Evolutionary conservation across 2,797 vertebrate species (phyloP).

Genomic region (Aldrovandia affinis): DNA sequence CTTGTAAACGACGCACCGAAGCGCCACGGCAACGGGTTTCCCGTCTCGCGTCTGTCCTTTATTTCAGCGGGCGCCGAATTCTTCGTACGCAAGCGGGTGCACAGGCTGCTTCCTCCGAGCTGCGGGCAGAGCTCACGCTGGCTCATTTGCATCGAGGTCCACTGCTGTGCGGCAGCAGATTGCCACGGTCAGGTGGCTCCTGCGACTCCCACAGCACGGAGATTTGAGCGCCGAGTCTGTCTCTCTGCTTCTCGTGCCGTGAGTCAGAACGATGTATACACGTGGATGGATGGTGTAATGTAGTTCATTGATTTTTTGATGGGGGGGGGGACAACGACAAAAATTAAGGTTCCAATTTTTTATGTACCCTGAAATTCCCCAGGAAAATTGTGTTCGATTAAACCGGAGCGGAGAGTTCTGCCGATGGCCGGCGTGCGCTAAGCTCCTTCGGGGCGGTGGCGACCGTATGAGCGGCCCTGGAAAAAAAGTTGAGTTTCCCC

Average conservation of each 20-base stretch:
- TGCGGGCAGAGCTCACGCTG: background rate
- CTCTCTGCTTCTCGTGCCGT: background rate
- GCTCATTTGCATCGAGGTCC: background rate
- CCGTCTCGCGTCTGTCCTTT: background rate
- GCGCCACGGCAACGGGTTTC: too few relatives aligned
- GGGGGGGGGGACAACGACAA: background rate
- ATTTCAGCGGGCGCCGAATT: background rate
- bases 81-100: background rate
- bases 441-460: background rate
- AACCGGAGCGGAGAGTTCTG: background rate
- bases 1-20: background rate
- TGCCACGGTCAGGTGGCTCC: background rate
- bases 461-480: background rate
- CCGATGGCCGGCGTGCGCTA: background rate
- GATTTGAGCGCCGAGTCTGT: background rate
- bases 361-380: background rate
- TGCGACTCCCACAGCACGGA: background rate
- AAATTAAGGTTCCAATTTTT: background rate
- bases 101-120: background rate
- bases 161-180: background rate
- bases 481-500: background rate
- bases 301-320: background rate
- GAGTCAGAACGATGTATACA: too few relatives aligned
- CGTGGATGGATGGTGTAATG: background rate
- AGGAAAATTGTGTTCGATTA: background rate